Base-by-base conservation (phyloP, 2,797 vertebrate species). In the Sebastiscus tertius region DNA sequence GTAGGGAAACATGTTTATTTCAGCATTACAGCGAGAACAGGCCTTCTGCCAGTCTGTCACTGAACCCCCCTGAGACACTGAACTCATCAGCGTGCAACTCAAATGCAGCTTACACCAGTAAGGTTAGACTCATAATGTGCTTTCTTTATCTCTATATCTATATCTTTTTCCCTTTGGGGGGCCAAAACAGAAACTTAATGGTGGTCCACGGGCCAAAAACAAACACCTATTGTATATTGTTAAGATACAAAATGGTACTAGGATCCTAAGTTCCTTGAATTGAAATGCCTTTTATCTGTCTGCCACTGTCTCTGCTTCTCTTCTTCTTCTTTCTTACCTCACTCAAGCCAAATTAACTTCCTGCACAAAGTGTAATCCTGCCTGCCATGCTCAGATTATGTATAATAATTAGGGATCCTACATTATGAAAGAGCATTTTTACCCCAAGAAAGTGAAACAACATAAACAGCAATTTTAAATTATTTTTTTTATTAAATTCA, bases 1-100 rank as follows among this genome's bases (percentile, higher is more conserved):
- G 56, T 22, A 46, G 79, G 83, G 36, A 84, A 34, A 36, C 75
- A 72, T 88, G 84, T 85, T 91, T 88, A 84, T 86, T 87, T 7
- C 59, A 60, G 64, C 36, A 31, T 82, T 76, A 69, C 62, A 73
- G 61, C 61, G 54, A 46, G 42, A 79, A 52, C 75, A 56, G 77
- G 67, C 76, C 75, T 73, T 78, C 52, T 85, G 77, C 75, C 55
- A 34, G 46, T 61, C 64, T 77, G 73, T 81, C 64, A 72, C 61
- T 26, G 31, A 77, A 65, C n/a, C 66, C 76, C 34, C 69, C 8
- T 6, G 72, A 80, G 86, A 84, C 80, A 14, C 20, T 34, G 16
- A 77, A 46, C 61, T 77, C 74, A 90, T 84, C 66, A 79, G 52
- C 72, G 80, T 77, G 76, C 56, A 42, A 6, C 12, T 83, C 52